Percentiles rank a stretch among this genome's conserved stretches.
phyloP scores from a whole-genome alignment of 2,113 vertebrate species.

The Albula glossodonta region DNA sequence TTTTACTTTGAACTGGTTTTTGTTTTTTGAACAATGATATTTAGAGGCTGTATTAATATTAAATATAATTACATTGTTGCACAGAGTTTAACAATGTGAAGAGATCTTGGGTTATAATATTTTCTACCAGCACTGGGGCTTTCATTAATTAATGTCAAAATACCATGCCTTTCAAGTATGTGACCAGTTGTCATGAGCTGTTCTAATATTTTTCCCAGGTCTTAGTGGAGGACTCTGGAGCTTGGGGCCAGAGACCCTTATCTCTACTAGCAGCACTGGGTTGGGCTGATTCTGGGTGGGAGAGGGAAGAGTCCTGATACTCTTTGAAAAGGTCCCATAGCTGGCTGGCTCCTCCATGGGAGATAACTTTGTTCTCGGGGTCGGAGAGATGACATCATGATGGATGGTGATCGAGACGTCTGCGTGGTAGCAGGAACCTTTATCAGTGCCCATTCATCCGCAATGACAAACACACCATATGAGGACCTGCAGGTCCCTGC shows the following conservation, averaged over 20 bases:
- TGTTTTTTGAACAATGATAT: too few relatives aligned
- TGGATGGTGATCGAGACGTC: constrained; percentile 54
- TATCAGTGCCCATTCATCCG: constrained; percentile 50
- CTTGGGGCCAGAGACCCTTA: constrained; percentile 41
- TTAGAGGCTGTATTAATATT: not conserved
- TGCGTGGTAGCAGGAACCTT: constrained; percentile 52
- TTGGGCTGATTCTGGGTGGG: constrained; percentile 51
- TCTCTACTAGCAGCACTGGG: constrained; percentile 42
- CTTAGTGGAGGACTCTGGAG: constrained; percentile 24
- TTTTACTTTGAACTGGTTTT: not conserved
- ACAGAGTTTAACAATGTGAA: too few relatives aligned
- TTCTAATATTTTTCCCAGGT: not conserved
- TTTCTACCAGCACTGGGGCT: too few relatives aligned
- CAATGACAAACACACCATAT: constrained; percentile 25
- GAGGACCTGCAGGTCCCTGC: not conserved
- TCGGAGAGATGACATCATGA: constrained; percentile 66
- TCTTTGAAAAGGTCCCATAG: constrained; percentile 39
- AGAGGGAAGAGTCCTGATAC: constrained; percentile 43
- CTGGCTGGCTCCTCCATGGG: constrained; percentile 44
- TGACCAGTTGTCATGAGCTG: not conserved
- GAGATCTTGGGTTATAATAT: too few relatives aligned
- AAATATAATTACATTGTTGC: too few relatives aligned
- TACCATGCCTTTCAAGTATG: not conserved
- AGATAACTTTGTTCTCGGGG: constrained; percentile 67
- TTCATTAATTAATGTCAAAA: too few relatives aligned